Evolutionary conservation across 2,113 vertebrate species (phyloP), one percentile per base, ranked within the genome.

Genomic region (Pungitius pungitius): DNA sequence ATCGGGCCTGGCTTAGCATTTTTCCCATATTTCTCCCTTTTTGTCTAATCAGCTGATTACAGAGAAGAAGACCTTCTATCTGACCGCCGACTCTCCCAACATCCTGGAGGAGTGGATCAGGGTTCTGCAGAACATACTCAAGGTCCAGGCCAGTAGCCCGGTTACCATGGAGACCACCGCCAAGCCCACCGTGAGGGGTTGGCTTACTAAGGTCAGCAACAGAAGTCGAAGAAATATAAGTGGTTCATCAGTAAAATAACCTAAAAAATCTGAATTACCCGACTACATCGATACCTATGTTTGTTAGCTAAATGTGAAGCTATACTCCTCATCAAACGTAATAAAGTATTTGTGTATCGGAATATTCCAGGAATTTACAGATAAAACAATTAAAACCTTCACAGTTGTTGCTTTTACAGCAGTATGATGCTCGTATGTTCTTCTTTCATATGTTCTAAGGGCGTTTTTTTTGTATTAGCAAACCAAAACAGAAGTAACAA

Each of bases 41-140:
- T 82, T 1, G 18, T 73, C 47, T 57, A 3, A 78, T 77, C 85
- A 97, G 96, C 85, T 97, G 66, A 85, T 96, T 45, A 96, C 96
- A 49, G 95, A 96, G 90, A 97, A 96, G 87, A 95, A 95, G 92
- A 96, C 93, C 0, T 96, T 95, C 84, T 96, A 93, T 86, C 87
- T 97, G 88, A 95, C 96, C 24, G 96, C 96, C 6, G 96, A 97
- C 77, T 97, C 96, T 18, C 96, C 95, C 60, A 97, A 94, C 87
- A 96, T 97, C 83, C 89, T 96, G 85, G 96, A 97, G 81, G 96
- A 97, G 80, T 97, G 96, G 96, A 96, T 97, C 92, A 85, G 94
- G 62, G 94, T 96, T 69, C 93, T 97, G 4, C 96, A 96, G 90
- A 96, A 94, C 72, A 90, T 96, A 8, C 92, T 97, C 63, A 95